Base-by-base conservation (phyloP, 2,113 vertebrate species). In the Salminus brasiliensis region DNA sequence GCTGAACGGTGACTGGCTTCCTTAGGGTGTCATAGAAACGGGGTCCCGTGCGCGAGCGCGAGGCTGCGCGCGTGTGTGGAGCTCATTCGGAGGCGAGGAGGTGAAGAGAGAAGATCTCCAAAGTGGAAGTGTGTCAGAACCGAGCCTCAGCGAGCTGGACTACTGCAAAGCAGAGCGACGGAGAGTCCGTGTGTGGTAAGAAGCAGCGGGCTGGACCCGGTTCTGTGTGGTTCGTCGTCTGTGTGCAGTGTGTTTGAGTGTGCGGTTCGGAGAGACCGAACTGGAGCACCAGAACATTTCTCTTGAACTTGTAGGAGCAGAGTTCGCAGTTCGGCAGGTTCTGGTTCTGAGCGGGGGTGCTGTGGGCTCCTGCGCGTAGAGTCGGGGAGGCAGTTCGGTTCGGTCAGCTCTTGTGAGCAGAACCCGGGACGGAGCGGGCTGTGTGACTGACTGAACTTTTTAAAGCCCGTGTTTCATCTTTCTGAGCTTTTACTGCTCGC, bases 11-110 rank as follows among this genome's bases (percentile, higher is more conserved):
- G 66, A 39, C 52, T 85, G 59, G 84, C 76, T 76, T 79, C 59
- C 72, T 76, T 23, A 21, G 74, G 80, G 72, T 82, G 47, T 73
- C 84, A 77, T 85, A 80, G 80, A 80, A 82, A 85, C 77, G 60
- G 57, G 65, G 76, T 84, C 83, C 66, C 72, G 67, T 36, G 71
- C 65, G 27, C 66, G 76, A n/a, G n/a, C n/a, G n/a, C n/a, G n/a
- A n/a, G n/a, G n/a, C n/a, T n/a, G 27, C 66, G 76, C 36, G 41
- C 43, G 79, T 74, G 68, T 60, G 62, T n/a, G 23, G 45, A 80
- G 80, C 76, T 76, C 72, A 85, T 79, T 79, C 43, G 53, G 52
- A 69, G 34, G n/a, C 29, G 55, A 80, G 76, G 59, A 53, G 41
- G 76, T 39, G 80, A 66, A 68, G 41, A 29, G 63, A 43, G 52